These are phyloP conservation scores for Sesia apiformis DNA, from an alignment of 2,888 invertebrate genomes.

Conservation along the genomic window DNA sequence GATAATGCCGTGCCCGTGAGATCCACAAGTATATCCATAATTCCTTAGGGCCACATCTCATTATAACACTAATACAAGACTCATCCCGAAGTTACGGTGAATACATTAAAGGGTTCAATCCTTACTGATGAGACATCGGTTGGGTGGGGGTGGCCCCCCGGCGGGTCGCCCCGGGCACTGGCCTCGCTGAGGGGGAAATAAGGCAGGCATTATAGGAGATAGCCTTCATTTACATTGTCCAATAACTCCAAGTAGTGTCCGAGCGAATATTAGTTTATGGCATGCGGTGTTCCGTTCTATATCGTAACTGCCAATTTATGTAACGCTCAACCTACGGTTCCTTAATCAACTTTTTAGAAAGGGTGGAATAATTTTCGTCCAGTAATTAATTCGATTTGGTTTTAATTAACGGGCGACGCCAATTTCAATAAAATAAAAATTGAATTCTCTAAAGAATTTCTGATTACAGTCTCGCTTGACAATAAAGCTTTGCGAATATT, in stretches of 20 bases:
- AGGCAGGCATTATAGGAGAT: conserved; percentile 73
- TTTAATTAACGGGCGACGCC: conserved; percentile 62
- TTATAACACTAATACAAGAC: conserved; percentile 75
- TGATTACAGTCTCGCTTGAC: conserved; percentile 44
- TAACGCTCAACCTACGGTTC: conserved; percentile 7
- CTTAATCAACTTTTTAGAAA: conserved; percentile 33
- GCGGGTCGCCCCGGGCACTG: conserved; percentile 55
- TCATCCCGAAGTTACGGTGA: conserved; percentile 74
- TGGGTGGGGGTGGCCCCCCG: conserved; percentile 51
- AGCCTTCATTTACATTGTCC: conserved; percentile 76
- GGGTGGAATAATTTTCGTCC: conserved; percentile 52
- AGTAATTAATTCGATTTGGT: conserved; percentile 66
- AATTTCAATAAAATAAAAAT: conserved; percentile 56
- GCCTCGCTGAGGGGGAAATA: conserved; percentile 58
- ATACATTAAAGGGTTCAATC: conserved; percentile 75
- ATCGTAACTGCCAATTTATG: conserved; percentile 1
- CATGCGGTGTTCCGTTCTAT: conserved; percentile 31
- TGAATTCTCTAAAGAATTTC: conserved; percentile 56
- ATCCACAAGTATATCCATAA: conserved; percentile 67
- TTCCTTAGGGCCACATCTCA: conserved; percentile 73
- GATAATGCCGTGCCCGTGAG: conserved; percentile 56
- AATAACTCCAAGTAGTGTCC: conserved; percentile 75
- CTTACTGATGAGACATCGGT: conserved; percentile 73
- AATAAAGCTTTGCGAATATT: conserved; percentile 6
- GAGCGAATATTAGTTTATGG: conserved; percentile 71